Evolutionary conservation across 64 coral and sea anemone genomes (phyloP).

Genomic region (Porites lutea): DNA sequence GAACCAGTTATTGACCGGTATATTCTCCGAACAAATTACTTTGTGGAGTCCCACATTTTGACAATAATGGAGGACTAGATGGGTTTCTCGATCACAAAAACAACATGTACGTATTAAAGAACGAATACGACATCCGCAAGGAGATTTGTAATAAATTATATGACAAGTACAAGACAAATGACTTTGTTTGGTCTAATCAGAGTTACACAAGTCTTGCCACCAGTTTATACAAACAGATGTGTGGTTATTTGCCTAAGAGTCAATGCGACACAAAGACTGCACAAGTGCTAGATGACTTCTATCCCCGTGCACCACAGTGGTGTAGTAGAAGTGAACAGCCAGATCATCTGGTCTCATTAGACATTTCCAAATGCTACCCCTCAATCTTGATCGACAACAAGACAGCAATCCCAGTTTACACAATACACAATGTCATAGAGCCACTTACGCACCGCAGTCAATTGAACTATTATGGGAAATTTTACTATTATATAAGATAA

Average conservation of each 20-base stretch:
- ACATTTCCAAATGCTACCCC: not conserved
- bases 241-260: too few species aligned
- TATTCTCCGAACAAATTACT: not conserved
- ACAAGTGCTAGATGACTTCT: not conserved
- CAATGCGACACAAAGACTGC: not conserved
- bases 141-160: not conserved
- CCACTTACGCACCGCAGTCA: not conserved
- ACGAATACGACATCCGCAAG: not conserved
- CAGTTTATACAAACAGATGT: not conserved
- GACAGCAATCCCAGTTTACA: not conserved
- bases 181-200: too few species aligned
- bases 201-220: not conserved
- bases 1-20: not conserved
- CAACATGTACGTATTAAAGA: conserved; percentile 1
- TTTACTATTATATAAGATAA: not conserved
- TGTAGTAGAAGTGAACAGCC: not conserved
- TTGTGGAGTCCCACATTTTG: conserved; percentile 1
- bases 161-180: not conserved
- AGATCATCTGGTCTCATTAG: not conserved
- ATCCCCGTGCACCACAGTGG: not conserved
- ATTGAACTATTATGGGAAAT: not conserved
- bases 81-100: conserved; percentile 26
- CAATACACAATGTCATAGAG: not conserved
- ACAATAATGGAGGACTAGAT: conserved; percentile 10
- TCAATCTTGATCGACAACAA: not conserved